Evolutionary conservation across 2,797 vertebrate genomes (phyloP), one percentile per base, ranked within the genome.

Genomic region (Nannoperca australis): DNA sequence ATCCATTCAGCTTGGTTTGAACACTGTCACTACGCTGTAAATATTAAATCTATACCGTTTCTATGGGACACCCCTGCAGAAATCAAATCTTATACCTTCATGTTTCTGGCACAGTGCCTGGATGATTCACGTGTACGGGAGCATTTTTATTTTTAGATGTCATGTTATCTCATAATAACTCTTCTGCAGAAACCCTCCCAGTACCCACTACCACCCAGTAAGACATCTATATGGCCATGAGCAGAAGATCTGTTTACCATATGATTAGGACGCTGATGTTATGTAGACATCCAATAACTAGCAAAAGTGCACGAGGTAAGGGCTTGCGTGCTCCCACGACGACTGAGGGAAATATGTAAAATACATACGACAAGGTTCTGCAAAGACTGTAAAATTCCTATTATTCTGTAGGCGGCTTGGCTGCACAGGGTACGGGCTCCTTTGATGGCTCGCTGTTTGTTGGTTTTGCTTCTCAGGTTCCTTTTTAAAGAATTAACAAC

Each of bases 361-460:
- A 84, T 77, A 70, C 60, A 85, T 70, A 78, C 70, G 42, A 70
- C 40, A 5, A 60, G 79, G 36, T 81, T 86, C 79, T 90, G 59
- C 72, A 67, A 85, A 81, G 53, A 72, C 68, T 85, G 76, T 82
- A 70, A 86, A 88, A 88, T 27, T 81, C 63, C 62, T 70, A 79
- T 93, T 90, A 92, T 82, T 58, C 62, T 51, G 51, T 36, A 59
- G 77, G 76, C 74, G 38, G 79, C 69, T 56, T 50, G 73, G 74
- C 73, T 85, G 56, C 77, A 81, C 20, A 66, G 55, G 51, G 71
- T 70, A 56, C 56, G 34, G 68, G 34, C 58, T 66, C 55, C 74
- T 89, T 87, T 90, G 84, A 90, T 84, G 85, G 82, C 75, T 85
- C 9, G 1, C 8, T 79, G 79, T 87, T 91, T 90, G 83, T 88